Conservation (phyloP, 2,888 invertebrate species). For the Helicoverpa assulta region DNA sequence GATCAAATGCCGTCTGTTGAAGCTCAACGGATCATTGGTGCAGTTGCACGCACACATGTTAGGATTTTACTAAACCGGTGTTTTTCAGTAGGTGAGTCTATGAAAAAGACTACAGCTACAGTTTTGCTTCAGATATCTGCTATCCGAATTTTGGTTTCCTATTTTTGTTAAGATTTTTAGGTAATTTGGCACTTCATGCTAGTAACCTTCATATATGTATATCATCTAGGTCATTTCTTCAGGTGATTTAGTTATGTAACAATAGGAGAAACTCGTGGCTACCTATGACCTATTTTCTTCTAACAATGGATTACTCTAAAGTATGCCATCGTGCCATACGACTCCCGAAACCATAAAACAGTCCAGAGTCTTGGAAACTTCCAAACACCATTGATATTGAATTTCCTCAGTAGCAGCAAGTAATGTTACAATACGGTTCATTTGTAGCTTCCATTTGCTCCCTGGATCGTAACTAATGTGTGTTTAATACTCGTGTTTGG, state of each 20-base stretch:
- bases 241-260: neutral
- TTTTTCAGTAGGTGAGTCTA: no score
- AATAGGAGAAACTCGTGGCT: neutral
- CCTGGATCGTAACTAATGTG: slow-evolving; percentile 63
- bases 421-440: slow-evolving; percentile 54
- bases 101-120: no score
- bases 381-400: slow-evolving; percentile 30
- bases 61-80: neutral
- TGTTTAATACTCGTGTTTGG: slow-evolving; percentile 63
- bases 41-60: neutral
- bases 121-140: no score
- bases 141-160: no score
- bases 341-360: neutral
- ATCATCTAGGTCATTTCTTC: neutral
- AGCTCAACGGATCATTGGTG: slow-evolving; percentile 6
- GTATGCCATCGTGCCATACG: neutral
- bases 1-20: slow-evolving; percentile 20
- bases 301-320: neutral
- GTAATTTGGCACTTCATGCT: no score
- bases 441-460: slow-evolving; percentile 56
- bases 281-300: neutral
- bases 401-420: slow-evolving; percentile 27
- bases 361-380: neutral
- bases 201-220: no score
- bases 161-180: no score